Conservation (phyloP, 2,113 vertebrate species). For the Podocnemis expansa region DNA sequence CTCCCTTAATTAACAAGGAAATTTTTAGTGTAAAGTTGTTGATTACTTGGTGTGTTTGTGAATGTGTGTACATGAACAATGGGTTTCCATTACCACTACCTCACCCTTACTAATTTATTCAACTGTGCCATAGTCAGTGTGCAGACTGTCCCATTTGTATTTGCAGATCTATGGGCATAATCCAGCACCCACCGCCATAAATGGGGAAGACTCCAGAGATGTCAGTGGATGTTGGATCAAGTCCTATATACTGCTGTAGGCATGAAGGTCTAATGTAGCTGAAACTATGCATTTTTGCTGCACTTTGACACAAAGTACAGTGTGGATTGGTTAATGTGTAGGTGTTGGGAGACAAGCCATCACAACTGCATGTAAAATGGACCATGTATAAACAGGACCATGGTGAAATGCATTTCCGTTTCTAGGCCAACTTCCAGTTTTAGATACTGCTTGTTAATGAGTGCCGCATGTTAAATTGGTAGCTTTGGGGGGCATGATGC, state of each 20-base stretch:
- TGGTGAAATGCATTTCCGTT: no score
- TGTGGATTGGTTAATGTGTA: no score
- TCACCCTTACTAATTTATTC: neutral
- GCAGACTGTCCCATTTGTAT: neutral
- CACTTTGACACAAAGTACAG: neutral
- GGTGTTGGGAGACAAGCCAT: no score
- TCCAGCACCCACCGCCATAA: neutral
- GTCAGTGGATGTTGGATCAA: neutral
- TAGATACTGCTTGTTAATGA: no score
- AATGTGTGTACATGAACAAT: neutral
- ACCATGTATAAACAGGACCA: no score
- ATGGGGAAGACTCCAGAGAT: neutral
- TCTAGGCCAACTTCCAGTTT: no score
- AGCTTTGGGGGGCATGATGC: no score
- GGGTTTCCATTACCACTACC: neutral
- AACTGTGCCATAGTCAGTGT: neutral
- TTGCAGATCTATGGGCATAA: neutral
- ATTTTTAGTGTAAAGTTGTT: slow-evolving; percentile 5
- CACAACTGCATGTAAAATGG: no score
- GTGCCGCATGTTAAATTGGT: no score
- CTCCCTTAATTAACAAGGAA: slow-evolving; percentile 33
- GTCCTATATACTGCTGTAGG: neutral
- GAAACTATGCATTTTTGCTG: neutral
- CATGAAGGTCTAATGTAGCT: neutral
- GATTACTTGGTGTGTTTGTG: neutral